A percentile compares a stretch with the other conserved stretches of the same genome.
Evolutionary conservation across 2,113 vertebrate genomes (phyloP).

Genomic region (Vimba vimba): DNA sequence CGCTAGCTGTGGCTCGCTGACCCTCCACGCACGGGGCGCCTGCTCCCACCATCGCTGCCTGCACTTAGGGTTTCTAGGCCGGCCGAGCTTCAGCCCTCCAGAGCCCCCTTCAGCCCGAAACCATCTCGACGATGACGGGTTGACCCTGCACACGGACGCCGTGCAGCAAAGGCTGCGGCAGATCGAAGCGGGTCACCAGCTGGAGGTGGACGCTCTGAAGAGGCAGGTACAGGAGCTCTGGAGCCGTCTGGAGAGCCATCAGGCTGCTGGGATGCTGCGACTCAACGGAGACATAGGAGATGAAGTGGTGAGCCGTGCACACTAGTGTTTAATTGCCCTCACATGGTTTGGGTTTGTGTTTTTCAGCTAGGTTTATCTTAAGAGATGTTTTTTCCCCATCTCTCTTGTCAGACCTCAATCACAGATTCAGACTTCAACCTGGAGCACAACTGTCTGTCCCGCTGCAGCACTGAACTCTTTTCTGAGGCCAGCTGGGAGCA

Average conservation of each 20-base stretch:
- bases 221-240: constrained; percentile 94
- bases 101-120: constrained; percentile 81
- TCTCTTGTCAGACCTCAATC: constrained; percentile 85
- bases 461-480: constrained; percentile 97
- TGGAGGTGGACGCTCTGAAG: constrained; percentile 94
- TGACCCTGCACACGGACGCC: constrained; percentile 87
- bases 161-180: constrained; percentile 94
- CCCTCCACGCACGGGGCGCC: constrained; percentile 74
- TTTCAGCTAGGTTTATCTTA: background rate
- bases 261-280: constrained; percentile 76
- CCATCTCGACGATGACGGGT: constrained; percentile 92
- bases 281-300: constrained; percentile 91
- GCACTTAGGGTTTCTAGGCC: constrained; percentile 68
- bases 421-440: constrained; percentile 93
- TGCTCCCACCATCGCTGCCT: constrained; percentile 84
- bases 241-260: constrained; percentile 92
- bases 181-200: constrained; percentile 92
- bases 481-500: constrained; percentile 99
- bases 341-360: background rate
- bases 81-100: constrained; percentile 80
- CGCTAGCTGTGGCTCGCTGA: constrained; percentile 81
- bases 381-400: background rate
- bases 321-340: background rate
- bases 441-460: constrained; percentile 95
- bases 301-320: constrained; percentile 84